Base-by-base conservation (phyloP, 2,888 invertebrate species). In the Melipona bicolor region DNA sequence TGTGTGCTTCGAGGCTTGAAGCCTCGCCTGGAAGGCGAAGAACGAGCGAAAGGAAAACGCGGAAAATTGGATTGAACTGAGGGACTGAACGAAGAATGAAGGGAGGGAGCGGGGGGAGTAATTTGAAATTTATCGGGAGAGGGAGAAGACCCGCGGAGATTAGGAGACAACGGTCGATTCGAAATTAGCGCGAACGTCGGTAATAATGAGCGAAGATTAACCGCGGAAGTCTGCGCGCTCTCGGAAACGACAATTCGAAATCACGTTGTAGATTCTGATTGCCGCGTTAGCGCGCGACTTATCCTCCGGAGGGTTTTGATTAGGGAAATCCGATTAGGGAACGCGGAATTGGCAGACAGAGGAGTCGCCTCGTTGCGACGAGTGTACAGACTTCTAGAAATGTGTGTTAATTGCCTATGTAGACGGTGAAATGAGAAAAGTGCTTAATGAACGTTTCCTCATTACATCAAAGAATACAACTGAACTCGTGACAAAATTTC, bases 311-410 rank as follows among this genome's bases (percentile, higher is more conserved):
- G 50, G 32, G 3, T 27, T 75, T 56, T 27, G 67, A 75, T 75
- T 49, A 67, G 68, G 49, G n/a, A 0, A 67, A 68, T 76, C 13
- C n/a, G 56, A 76, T 76, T 64, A 73, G 13, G 36, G 17, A 62
- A 50, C 50, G 9, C 32, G 5, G 17, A 36, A 70, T 70, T 36
- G 70, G 54, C 32, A 17, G n/a, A 36, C 0, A n/a, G n/a, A n/a
- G 27, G 21, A 50, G 15, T 9, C 21, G 27, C 4, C 9, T 9
- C 19, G 50, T 62, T 3, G 11, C 13, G 24, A 65, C 68, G 67
- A 49, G 43, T 27, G 19, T 21, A 68, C 9, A 19, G 2, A 19
- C n/a, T 17, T 32, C 9, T 15, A 32, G 62, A 36, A 52, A 15
- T 19, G 36, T 19, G 32, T 56, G 52, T 52, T 73, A 73, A 73